phyloP scores from a whole-genome alignment of 2,797 vertebrate species.

The Rhadinocentrus ornatus region DNA sequence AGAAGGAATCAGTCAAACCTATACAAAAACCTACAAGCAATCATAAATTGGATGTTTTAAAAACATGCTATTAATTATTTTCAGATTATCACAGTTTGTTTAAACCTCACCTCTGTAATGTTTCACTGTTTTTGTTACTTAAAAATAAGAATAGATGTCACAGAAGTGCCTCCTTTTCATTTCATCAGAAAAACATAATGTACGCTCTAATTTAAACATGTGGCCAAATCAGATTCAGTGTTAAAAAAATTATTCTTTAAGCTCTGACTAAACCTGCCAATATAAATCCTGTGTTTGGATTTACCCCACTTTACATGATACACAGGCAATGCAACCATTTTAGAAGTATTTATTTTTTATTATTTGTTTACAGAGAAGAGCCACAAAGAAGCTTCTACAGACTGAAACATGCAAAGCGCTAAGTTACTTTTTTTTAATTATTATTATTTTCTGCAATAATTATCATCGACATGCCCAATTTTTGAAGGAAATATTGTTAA shows the following conservation, averaged over 20 bases:
- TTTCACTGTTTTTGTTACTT: background rate
- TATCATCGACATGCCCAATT: accelerated
- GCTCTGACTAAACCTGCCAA: too few relatives aligned
- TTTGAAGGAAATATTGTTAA: background rate
- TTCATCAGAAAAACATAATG: background rate
- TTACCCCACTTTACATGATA: too few relatives aligned
- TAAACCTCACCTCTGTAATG: background rate
- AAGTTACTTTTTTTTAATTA: too few relatives aligned
- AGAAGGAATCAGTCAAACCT: background rate
- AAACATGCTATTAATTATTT: background rate
- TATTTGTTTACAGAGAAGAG: background rate
- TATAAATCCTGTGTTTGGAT: too few relatives aligned
- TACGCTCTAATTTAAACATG: background rate
- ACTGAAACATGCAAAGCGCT: background rate
- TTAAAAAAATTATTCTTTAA: too few relatives aligned
- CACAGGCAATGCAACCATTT: too few relatives aligned
- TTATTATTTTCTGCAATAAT: background rate
- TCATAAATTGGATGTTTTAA: background rate
- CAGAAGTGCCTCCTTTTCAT: background rate
- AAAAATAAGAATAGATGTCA: background rate
- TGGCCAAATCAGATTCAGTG: background rate
- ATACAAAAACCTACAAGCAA: background rate
- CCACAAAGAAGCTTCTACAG: background rate
- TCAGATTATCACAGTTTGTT: background rate
- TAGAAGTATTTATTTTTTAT: background rate